phyloP scores from a whole-genome alignment of 2,888 invertebrate genomes.

The Lissonota sp. region DNA sequence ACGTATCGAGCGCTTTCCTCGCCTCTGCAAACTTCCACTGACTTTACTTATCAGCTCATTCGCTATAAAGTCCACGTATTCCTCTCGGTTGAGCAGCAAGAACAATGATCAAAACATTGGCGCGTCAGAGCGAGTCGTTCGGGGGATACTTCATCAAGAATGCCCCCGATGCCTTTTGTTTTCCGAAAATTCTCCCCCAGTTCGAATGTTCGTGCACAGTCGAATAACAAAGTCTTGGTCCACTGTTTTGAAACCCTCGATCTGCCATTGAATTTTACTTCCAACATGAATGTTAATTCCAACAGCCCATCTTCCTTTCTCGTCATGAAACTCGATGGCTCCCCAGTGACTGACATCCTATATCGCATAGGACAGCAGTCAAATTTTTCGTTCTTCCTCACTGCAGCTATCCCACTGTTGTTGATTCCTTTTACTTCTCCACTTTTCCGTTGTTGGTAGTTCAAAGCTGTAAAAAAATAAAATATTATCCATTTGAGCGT shows the following conservation, averaged over 20 bases:
- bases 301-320: constrained; percentile 22
- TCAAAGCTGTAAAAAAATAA: constrained; percentile 49
- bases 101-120: constrained; percentile 48
- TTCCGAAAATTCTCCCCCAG: constrained; percentile 59
- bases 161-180: constrained; percentile 56
- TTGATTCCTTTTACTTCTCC: constrained; percentile 25
- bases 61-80: constrained; percentile 6
- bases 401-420: constrained; percentile 14
- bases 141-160: constrained; percentile 49
- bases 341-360: constrained; percentile 6
- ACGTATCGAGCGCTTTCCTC: constrained; percentile 17
- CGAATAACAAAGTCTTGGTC: constrained; percentile 30
- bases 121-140: constrained; percentile 41
- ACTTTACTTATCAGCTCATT: constrained; percentile 23
- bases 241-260: constrained; percentile 37
- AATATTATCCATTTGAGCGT: constrained; percentile 61
- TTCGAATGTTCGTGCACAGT: constrained; percentile 5
- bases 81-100: no score
- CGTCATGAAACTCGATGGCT: constrained; percentile 1
- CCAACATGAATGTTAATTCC: constrained; percentile 58
- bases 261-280: constrained; percentile 66
- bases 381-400: constrained; percentile 21
- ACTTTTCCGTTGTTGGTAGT: constrained; percentile 40
- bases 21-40: constrained; percentile 29
- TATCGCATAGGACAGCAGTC: constrained; percentile 3